Evolutionary conservation across 2,888 invertebrate species (phyloP), one percentile per base, ranked within the genome.

Genomic region (Heliconius ismenius): DNA sequence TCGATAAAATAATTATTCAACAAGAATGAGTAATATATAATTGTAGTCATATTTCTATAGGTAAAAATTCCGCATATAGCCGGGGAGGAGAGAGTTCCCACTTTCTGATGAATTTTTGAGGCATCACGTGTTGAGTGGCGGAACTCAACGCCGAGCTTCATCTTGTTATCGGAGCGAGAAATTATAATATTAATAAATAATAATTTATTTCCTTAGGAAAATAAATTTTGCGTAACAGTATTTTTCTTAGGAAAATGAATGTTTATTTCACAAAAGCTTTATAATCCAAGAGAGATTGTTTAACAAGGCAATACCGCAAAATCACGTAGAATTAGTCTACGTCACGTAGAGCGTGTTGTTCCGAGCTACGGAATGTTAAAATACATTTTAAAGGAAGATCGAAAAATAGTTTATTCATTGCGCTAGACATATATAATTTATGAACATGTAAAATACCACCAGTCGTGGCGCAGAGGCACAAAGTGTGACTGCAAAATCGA

Each of bases 261-360:
- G 54, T 54, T 54, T 32, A 54, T 32, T 10, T 26, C 18, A 21
- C 54, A 69, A 54, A 69, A 69, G 49, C 69, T 21, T 54, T 54
- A 28, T 28, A 32, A 32, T 70, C 54, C 32, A 13, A 32, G 10
- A 70, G 54, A 13, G 6, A 21, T 28, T 28, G 28, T 58, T 54
- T 18, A 68, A 74, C 74, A 58, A n/a, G n/a, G 28, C 60, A 49
- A n/a, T n/a, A 75, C 49, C 62, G 24, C 49, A 63, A 69, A 75
- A 69, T 69, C 75, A 28, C 75, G 69, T 75, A 63, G 75, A 62
- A 69, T 69, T 63, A 75, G 75, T 75, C 69, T 69, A 75, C 69
- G 69, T 75, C 75, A 69, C 69, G 75, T 75, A 75, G 69, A 49
- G 49, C 26, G 21, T 60, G 74, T 68, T 63, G 39, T 49, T 32